Base-by-base conservation (phyloP, 2,888 invertebrate species). In the Lottia scabra region DNA sequence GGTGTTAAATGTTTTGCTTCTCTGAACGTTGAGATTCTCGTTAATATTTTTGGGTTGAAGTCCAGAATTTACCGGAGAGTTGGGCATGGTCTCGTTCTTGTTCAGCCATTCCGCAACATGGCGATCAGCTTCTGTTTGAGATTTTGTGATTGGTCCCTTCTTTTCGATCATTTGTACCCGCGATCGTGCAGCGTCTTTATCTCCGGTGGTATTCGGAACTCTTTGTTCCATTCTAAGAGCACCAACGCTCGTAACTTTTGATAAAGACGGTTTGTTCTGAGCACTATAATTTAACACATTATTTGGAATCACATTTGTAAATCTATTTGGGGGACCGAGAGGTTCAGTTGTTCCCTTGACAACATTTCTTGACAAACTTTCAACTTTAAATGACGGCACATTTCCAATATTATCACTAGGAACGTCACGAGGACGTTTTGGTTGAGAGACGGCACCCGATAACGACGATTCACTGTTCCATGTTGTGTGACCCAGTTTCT, bases 391-490 rank as follows among this genome's bases (percentile, higher is more conserved):
- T 30, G 66, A 44, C 23, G 67, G 67, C 19, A 46, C 67, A 48
- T 13, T 8, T 27, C 70, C 48, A 30, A 43, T 19, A 16, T 38
- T 66, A 16, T 67, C 73, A 6, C 43, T 48, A 12, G 73, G 45
- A 43, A 65, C 44, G 4, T 27, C 69, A 0, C 63, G 67, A 0
- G 62, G 62, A 62, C 48, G 68, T 13, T 23, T 44, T 64, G 27
- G 19, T 63, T 13, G 27, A 8, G 2, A 30, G 26, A 23, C 63
- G 30, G 44, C 46, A 6, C 62, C 45, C 64, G 63, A 26, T 19
- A 78, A 63, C n/a, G 72, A 74, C 1, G 75, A 72, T 68, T 81
- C 81, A 62, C 75, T 81, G 73, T 72, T 77, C 76, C 78, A 78
- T 56, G 74, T 63, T 46, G 72, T 76, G 45, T 70, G 12, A 66